Evolutionary conservation across 2,113 vertebrate genomes (phyloP).

Genomic region (Chaenogobius annularis): DNA sequence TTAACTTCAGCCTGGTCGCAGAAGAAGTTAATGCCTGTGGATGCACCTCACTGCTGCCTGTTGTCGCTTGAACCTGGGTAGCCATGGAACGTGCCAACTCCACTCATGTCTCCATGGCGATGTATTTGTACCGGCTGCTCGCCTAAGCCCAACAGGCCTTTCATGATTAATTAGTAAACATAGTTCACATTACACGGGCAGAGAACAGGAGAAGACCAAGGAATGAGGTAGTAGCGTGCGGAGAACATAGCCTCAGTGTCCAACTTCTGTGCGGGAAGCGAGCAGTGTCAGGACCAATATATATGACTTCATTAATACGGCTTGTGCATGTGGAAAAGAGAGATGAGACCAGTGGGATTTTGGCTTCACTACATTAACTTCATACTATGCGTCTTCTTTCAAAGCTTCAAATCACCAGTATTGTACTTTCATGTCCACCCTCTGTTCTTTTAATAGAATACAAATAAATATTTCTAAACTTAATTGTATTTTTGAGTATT

Average conservation of each 20-base stretch:
- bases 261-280: background rate
- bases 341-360: conserved; percentile 9
- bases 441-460: background rate
- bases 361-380: conserved; percentile 27
- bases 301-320: conserved; percentile 7
- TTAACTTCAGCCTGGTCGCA: background rate
- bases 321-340: background rate
- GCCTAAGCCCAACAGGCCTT: conserved; percentile 36
- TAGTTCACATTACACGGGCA: conserved; percentile 8
- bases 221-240: background rate
- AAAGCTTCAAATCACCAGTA: background rate
- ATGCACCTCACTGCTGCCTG: background rate
- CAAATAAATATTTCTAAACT: background rate
- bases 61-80: conserved; percentile 3
- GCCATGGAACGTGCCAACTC: conserved; percentile 4
- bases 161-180: conserved; percentile 37
- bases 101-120: conserved; percentile 6
- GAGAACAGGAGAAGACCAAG: background rate
- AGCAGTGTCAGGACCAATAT: background rate
- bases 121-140: conserved; percentile 10
- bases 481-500: too few relatives aligned
- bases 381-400: conserved; percentile 7
- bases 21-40: conserved; percentile 8
- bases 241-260: background rate
- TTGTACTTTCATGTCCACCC: background rate